Base-by-base conservation (phyloP, 2,888 invertebrate species). In the Oxycera nigricornis region DNA sequence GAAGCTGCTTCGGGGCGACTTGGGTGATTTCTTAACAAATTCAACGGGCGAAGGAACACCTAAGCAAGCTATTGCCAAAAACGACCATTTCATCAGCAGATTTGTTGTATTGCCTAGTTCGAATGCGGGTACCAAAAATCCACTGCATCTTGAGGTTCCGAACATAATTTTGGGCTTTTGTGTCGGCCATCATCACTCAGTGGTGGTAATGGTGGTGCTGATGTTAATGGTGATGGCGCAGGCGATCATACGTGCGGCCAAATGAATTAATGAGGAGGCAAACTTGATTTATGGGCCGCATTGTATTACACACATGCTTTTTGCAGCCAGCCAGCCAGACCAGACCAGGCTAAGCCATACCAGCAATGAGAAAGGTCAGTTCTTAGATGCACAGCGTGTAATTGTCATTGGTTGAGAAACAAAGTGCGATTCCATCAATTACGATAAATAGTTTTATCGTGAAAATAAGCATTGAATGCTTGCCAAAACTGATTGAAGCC, bases 351-450 rank as follows among this genome's bases (percentile, higher is more conserved):
- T n/a, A n/a, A n/a, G n/a, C 20, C 50, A n/a, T n/a, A n/a, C n/a
- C n/a, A n/a, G n/a, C n/a, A 57, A 20, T 57, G 24, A 26, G 57
- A 57, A 57, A 57, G 24, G 57, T 57, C 57, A 57, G 57, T 57
- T 57, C 57, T 57, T 14, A 24, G 24, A 52, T 57, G 57, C 57
- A 57, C 57, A 17, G 22, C 24, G 24, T 22, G 57, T 57, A 57
- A 57, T 57, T 17, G n/a, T n/a, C n/a, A n/a, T n/a, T n/a, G n/a
- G n/a, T n/a, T n/a, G 57, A 57, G 24, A 57, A 17, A 57, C 9
- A 57, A n/a, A n/a, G 24, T 57, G 22, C 20, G 24, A 57, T 14
- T 6, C 24, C 24, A 22, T 57, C 57, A 57, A 24, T 57, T 57
- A 14, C 39, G 39, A 9, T 39, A 14, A 39, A 39, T 9, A 14